Evolutionary conservation across 2,797 vertebrate species (phyloP).

Genomic region (Rhabdomys pumilio): DNA sequence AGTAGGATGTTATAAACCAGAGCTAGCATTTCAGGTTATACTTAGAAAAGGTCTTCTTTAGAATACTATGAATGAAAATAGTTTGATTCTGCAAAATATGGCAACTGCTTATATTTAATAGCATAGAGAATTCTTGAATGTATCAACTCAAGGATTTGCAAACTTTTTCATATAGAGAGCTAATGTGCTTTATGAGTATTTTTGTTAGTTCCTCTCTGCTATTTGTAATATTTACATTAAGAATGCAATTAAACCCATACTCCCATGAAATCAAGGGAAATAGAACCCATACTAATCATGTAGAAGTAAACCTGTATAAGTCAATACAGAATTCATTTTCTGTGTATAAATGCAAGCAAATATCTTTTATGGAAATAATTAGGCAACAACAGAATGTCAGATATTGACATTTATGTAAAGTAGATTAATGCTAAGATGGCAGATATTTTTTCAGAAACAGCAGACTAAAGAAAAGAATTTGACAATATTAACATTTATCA

Average conservation of each 20-base stretch:
- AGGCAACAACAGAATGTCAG: neutral
- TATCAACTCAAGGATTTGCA: constrained; percentile 4
- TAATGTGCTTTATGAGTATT: neutral
- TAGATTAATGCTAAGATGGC: neutral
- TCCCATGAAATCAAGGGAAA: neutral
- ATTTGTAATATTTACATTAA: neutral
- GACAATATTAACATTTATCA: neutral
- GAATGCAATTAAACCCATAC: neutral
- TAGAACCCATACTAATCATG: neutral
- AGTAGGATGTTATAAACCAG: neutral
- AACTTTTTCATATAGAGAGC: neutral
- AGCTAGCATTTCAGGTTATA: constrained; percentile 42
- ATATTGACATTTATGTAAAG: neutral
- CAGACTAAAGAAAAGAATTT: neutral
- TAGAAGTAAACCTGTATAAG: neutral
- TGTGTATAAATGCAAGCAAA: neutral
- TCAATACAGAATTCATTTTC: neutral
- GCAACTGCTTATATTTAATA: constrained; percentile 31
- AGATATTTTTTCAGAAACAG: neutral
- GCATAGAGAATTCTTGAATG: neutral
- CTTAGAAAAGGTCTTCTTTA: constrained; percentile 50
- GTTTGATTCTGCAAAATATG: constrained; percentile 26
- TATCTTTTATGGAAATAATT: neutral
- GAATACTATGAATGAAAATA: neutral
- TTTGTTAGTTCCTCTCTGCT: neutral